Evolutionary conservation across 2,113 vertebrate species (phyloP), one percentile per base, ranked within the genome.

Genomic region (Cisticola juncidis): DNA sequence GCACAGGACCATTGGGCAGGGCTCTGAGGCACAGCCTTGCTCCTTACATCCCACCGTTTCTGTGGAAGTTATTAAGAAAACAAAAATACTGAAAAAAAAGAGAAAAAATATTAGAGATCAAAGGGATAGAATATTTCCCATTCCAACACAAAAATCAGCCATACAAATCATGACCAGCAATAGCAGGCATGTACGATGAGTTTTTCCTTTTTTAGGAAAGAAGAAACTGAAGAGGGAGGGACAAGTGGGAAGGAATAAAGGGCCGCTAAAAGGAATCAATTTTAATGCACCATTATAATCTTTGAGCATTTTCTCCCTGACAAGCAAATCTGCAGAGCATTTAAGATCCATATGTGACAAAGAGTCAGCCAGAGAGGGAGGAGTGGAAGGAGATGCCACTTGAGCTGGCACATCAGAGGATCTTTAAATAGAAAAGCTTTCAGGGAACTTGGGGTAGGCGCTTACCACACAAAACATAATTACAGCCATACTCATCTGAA

Each of bases 341-440:
- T 89, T 88, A 44, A 92, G 89, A 93, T 87, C 58, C 6, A 74
- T 91, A 89, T 74, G 95, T 86, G 93, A 86, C 93, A 60, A 89
- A 86, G 65, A 91, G 92, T 57, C 45, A 85, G 81, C 90, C 91
- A 76, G 81, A 81, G 56, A 83, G 58, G 74, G 78, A 81, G 92
- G 90, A 88, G 93, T 91, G 84, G 94, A 94, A 66, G 71, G 92
- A 95, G 86, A 94, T 96, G 95, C 96, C 96, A 94, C 93, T 97
- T 94, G 69, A 94, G 96, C 91, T 85, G 94, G 88, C 94, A 94
- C 10, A 60, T 91, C 88, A 76, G 77, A 76, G 60, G 64, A 77
- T 91, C 95, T 97, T 97, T 92, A 93, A 95, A 97, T 88, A 97
- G 97, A 95, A 97, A 60, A 92, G 38, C 51, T 78, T 94, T 81